A percentile compares a stretch with the other conserved stretches of the same genome.
phyloP scores from a whole-genome alignment of 1,140 invertebrate species.

The Rhagoletis pomonella region DNA sequence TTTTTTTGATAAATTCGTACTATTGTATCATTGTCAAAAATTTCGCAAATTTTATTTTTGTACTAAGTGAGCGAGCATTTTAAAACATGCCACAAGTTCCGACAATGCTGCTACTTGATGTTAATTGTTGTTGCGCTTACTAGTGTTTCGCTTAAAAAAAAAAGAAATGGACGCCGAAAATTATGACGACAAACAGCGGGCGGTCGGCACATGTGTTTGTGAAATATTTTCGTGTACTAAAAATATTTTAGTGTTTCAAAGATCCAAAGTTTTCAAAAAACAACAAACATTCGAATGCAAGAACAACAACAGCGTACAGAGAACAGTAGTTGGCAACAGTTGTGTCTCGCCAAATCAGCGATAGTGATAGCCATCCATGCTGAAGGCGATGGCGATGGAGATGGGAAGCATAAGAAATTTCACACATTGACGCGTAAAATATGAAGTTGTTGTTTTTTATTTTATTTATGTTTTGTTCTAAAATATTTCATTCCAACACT shows the following conservation, averaged over 20 bases:
- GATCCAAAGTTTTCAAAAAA: slow-evolving; percentile 25
- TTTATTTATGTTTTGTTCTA: background rate
- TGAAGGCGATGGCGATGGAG: background rate
- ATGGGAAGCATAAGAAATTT: slow-evolving; percentile 7
- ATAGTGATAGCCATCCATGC: background rate
- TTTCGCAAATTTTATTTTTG: slow-evolving; percentile 51
- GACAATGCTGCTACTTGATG: background rate
- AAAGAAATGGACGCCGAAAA: slow-evolving; percentile 2
- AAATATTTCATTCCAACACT: background rate
- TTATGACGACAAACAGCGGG: background rate
- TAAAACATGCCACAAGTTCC: background rate
- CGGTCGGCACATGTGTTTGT: background rate
- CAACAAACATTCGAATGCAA: background rate
- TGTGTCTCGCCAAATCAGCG: background rate
- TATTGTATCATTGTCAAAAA: background rate
- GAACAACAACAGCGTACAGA: background rate
- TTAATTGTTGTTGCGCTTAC: background rate
- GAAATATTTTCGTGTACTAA: background rate
- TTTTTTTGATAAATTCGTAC: too few relatives aligned
- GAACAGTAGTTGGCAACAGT: slow-evolving; percentile 15
- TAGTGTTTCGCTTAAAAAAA: background rate
- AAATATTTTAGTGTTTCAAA: background rate
- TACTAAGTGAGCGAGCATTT: background rate
- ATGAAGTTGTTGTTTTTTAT: slow-evolving; percentile 16
- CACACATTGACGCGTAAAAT: slow-evolving; percentile 30